Evolutionary conservation across 92 coral and sea anemone species (phyloP).

Genomic region (Porites cylindrica): DNA sequence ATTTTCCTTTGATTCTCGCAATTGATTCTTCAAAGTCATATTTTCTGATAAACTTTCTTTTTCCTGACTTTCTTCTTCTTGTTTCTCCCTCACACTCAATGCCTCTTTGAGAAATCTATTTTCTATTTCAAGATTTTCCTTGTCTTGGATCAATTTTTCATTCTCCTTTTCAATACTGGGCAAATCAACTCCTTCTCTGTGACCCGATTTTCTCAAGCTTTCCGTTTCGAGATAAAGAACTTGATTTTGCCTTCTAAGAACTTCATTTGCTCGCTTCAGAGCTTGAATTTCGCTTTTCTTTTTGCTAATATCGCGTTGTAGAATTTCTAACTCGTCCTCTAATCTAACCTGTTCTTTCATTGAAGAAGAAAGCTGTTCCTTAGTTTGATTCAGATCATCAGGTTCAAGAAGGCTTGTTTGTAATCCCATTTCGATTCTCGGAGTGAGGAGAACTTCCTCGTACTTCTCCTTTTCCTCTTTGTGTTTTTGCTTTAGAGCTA

Average conservation of each 20-base stretch:
- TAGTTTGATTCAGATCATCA: conserved; percentile 77
- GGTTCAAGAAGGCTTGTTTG: conserved; percentile 80
- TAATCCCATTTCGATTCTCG: conserved; percentile 87
- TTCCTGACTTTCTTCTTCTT: conserved; percentile 65
- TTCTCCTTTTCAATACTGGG: conserved; percentile 56
- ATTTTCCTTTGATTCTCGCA: conserved; percentile 55
- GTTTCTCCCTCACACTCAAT: conserved; percentile 61
- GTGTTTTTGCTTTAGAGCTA: conserved; percentile 70
- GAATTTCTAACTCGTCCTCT: conserved; percentile 71
- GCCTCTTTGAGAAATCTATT: conserved; percentile 65
- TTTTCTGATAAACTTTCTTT: conserved; percentile 55
- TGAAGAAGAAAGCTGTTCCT: conserved; percentile 68
- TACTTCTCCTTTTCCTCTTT: conserved; percentile 80
- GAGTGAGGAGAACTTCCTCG: conserved; percentile 79
- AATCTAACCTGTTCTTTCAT: conserved; percentile 74
- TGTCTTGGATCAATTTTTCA: conserved; percentile 70
- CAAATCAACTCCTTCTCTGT: conserved; percentile 42
- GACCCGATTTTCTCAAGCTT: conserved; percentile 70
- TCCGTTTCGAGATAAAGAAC: conserved; percentile 93
- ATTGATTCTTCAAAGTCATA: conserved; percentile 53
- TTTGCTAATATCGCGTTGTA: conserved; percentile 74
- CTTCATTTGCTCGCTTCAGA: conserved; percentile 88
- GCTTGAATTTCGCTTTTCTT: conserved; percentile 84
- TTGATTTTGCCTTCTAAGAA: conserved; percentile 93
- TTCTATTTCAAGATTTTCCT: conserved; percentile 72